These are phyloP conservation scores for Caenorhabditis sp. DNA, from an alignment of 2,888 invertebrate genomes.

Conservation along the genomic window DNA sequence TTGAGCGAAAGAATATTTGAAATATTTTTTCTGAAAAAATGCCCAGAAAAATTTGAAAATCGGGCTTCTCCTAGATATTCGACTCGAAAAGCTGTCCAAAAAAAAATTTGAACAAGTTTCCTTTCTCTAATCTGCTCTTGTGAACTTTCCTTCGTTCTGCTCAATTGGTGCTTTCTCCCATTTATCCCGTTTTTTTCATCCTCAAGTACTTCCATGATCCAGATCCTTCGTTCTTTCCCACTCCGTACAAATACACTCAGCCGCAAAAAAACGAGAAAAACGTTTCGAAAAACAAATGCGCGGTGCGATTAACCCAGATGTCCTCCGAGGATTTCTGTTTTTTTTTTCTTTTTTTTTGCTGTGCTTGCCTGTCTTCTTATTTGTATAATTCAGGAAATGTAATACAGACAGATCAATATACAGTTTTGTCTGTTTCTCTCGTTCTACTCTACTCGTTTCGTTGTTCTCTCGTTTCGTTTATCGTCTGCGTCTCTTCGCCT, in stretches of 20 bases:
- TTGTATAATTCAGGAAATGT: not conserved
- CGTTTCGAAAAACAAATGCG: not conserved
- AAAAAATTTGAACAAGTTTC: too few species aligned
- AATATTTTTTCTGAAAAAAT: too few species aligned
- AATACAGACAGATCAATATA: not conserved
- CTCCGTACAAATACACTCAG: not conserved
- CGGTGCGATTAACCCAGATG: not conserved
- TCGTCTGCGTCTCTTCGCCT: slow-evolving; percentile 1
- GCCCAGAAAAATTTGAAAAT: too few species aligned
- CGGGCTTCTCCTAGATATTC: too few species aligned
- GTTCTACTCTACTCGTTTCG: slow-evolving; percentile 2
- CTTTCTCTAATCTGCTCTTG: not conserved
- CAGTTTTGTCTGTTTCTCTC: not conserved
- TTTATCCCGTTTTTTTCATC: not conserved
- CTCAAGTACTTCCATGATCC: not conserved
- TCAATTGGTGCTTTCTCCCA: not conserved
- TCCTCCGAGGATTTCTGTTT: not conserved
- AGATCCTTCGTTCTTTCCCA: not conserved
- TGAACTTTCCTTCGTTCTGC: not conserved
- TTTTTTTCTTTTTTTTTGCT: not conserved
- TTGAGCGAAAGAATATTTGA: too few species aligned
- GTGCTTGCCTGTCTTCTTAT: not conserved
- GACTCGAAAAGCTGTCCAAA: too few species aligned
- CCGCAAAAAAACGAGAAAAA: not conserved
- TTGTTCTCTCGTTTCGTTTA: slow-evolving; percentile 1